Base-by-base conservation (phyloP, 2,113 vertebrate species). In the Paralichthys olivaceus region DNA sequence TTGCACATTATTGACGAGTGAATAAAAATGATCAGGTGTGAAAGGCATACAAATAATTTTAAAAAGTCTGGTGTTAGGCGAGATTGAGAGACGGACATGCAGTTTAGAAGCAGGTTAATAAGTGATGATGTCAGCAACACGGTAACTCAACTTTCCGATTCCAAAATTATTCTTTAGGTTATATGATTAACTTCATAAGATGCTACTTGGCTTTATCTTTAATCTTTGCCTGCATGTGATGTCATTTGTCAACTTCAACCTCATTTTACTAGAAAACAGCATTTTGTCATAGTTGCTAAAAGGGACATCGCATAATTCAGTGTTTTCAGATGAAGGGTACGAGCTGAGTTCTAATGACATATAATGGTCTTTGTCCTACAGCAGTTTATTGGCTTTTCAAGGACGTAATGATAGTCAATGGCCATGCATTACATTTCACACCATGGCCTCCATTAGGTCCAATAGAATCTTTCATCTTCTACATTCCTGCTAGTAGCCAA, bases 351-450 rank as follows among this genome's bases (percentile, higher is more conserved):
- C 75, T 83, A 88, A 90, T 92, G 81, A 87, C 90, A 85, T 74
- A 75, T 86, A 91, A 90, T 77, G 84, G 66, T 72, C 79, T 80
- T 80, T 86, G 88, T 87, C 87, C 87, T 85, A 87, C 77, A 87
- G 85, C 77, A 75, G 75, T 92, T 93, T 92, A 94, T 90, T 91
- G 92, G 88, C 88, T 90, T 91, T 89, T 88, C 92, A 94, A 93
- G 93, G 91, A 80, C 87, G 75, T 91, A 88, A 92, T 92, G 89
- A 92, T 83, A 93, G 84, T 88, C 91, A 91, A 87, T 91, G 89
- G 75, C 84, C 89, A 72, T 80, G 84, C 89, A 92, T 93, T 92
- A 87, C 89, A 87, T 85, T 89, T 84, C 85, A 78, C 80, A 84
- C 84, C 77, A 68, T 64, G 78, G 67, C 81, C 72, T 68, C 84